A percentile compares a stretch with the other conserved stretches of the same genome.
phyloP scores from a whole-genome alignment of 37 sponge, comb jelly and placozoan genomes.

The Crambe crambe region DNA sequence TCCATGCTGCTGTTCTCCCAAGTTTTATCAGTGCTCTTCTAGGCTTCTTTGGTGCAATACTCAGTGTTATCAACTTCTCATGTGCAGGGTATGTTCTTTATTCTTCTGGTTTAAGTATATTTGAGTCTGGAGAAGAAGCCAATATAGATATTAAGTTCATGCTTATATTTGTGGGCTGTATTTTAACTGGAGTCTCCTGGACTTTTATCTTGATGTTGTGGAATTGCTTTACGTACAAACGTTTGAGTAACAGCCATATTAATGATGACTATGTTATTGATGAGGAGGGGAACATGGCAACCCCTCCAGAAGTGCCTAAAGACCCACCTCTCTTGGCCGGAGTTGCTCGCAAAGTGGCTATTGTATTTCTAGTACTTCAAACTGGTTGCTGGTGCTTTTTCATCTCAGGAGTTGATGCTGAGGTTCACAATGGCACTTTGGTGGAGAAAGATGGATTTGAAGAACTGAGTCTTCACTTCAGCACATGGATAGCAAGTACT shows the following conservation, averaged over 20 bases:
- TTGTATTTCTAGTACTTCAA: background rate
- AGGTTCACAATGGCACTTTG: background rate
- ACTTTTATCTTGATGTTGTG: background rate
- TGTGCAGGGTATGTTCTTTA: background rate
- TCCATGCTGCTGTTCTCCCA: background rate
- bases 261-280: background rate
- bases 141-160: background rate
- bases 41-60: background rate
- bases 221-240: background rate
- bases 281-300: background rate
- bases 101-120: background rate
- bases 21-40: background rate
- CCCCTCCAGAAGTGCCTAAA: background rate
- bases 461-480: background rate
- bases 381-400: conserved; percentile 6
- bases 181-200: background rate
- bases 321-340: background rate
- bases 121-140: too few relatives aligned
- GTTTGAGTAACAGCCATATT: background rate
- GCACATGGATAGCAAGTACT: background rate
- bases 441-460: background rate
- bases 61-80: background rate
- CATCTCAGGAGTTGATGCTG: background rate
- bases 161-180: background rate
- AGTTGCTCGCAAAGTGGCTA: conserved; percentile 1